Percentiles rank a stretch among this genome's conserved stretches.
phyloP scores from a whole-genome alignment of 2,113 vertebrate species.

The Pteropus alecto region DNA sequence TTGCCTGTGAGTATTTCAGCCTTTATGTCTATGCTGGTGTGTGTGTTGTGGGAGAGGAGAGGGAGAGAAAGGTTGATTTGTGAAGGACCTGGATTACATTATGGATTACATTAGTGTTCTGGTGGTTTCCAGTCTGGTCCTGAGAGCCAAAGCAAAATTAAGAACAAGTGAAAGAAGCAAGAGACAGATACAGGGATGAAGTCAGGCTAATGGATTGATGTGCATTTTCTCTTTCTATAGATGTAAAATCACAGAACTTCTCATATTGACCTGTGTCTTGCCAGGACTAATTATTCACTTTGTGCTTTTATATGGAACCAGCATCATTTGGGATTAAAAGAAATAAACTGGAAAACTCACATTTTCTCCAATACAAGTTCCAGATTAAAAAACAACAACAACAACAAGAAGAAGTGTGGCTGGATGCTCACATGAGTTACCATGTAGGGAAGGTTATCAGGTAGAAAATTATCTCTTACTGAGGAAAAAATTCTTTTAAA shows the following conservation, averaged over 20 bases:
- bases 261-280: neutral
- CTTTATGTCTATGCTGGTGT: neutral
- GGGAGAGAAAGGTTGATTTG: neutral
- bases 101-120: neutral
- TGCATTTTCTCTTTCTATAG: neutral
- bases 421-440: constrained; percentile 29
- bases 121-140: neutral
- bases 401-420: neutral
- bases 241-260: neutral
- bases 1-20: neutral
- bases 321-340: neutral
- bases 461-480: constrained; percentile 68
- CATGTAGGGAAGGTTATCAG: constrained; percentile 21
- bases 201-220: neutral
- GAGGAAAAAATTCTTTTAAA: constrained; percentile 49
- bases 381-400: neutral
- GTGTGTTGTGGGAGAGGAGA: too few relatives aligned
- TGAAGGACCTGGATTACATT: neutral
- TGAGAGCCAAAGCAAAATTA: neutral
- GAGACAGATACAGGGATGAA: neutral
- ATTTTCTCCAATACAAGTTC: neutral
- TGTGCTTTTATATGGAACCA: neutral
- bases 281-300: neutral
- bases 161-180: neutral
- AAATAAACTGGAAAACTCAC: neutral